Percentiles rank a stretch among this genome's conserved stretches.
Evolutionary conservation across 1,140 invertebrate species (phyloP).

Genomic region (Muscidifurax raptorellus): DNA sequence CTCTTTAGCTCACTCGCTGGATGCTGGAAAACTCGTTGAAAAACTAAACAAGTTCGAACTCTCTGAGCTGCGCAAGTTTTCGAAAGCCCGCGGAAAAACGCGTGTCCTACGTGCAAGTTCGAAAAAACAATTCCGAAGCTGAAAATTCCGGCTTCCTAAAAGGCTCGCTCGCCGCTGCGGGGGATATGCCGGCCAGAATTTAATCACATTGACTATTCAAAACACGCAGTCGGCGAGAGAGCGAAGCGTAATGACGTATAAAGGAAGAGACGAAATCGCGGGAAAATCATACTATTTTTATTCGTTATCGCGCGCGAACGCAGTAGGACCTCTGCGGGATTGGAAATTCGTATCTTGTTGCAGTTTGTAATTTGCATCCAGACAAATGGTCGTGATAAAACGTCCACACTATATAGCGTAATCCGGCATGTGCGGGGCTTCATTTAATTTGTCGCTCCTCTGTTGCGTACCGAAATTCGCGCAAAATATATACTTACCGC

Average conservation of each 20-base stretch:
- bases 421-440: neutral
- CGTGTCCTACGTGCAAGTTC: neutral
- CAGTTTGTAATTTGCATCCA: neutral
- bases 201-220: neutral
- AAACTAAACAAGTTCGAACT: neutral
- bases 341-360: neutral
- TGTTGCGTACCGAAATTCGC: neutral
- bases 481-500: neutral
- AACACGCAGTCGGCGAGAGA: neutral
- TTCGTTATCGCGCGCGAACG: too few relatives aligned
- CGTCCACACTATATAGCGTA: too few relatives aligned
- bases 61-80: neutral
- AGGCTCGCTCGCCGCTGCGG: neutral
- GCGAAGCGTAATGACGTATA: neutral
- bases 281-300: too few relatives aligned
- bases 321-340: too few relatives aligned
- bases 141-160: neutral
- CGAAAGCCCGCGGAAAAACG: neutral
- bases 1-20: neutral
- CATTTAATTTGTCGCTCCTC: neutral
- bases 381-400: neutral
- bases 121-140: neutral
- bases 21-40: neutral
- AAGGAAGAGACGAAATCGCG: too few relatives aligned
- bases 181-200: neutral